Percentiles rank a stretch among this genome's conserved stretches.
Conservation (phyloP, 2,797 vertebrate species). For the Syncerus caffer region DNA sequence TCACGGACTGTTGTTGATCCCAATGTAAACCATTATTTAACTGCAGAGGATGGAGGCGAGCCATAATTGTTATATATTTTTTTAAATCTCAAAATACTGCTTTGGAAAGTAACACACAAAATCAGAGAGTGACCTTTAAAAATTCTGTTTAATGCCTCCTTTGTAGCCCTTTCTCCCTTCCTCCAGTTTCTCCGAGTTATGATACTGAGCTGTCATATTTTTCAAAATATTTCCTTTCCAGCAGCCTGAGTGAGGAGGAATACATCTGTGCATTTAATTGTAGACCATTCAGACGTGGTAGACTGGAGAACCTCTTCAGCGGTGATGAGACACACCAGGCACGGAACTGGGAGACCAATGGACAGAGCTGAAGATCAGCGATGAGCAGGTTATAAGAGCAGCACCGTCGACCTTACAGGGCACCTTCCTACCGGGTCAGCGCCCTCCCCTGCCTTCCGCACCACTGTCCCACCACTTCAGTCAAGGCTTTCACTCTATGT, state of each 20-base stretch:
- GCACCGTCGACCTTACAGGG: rapidly evolving
- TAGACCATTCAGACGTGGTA: constrained; percentile 48
- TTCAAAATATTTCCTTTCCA: constrained; percentile 72
- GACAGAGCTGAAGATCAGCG: neutral
- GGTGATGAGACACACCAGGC: neutral
- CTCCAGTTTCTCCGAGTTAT: constrained; percentile 63
- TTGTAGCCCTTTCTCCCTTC: constrained; percentile 64
- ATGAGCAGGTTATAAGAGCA: neutral
- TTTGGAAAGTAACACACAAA: constrained; percentile 65
- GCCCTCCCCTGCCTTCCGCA: neutral
- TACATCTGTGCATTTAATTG: constrained; percentile 74
- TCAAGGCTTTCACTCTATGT: neutral
- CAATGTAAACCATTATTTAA: constrained; percentile 48
- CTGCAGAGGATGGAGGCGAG: neutral
- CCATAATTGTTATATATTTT: constrained; percentile 22
- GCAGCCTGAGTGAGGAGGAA: constrained; percentile 64
- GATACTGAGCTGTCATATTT: constrained; percentile 68
- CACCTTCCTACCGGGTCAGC: neutral
- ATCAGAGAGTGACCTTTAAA: constrained; percentile 73
- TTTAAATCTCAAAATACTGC: constrained; percentile 53
- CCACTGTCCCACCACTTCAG: neutral
- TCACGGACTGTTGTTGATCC: neutral
- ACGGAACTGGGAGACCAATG: neutral
- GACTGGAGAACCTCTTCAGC: constrained; percentile 58
- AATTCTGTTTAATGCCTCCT: constrained; percentile 62